A percentile compares a stretch with the other conserved stretches of the same genome.
Evolutionary conservation across 2,888 invertebrate species (phyloP).

Genomic region (Erebia epiphron): DNA sequence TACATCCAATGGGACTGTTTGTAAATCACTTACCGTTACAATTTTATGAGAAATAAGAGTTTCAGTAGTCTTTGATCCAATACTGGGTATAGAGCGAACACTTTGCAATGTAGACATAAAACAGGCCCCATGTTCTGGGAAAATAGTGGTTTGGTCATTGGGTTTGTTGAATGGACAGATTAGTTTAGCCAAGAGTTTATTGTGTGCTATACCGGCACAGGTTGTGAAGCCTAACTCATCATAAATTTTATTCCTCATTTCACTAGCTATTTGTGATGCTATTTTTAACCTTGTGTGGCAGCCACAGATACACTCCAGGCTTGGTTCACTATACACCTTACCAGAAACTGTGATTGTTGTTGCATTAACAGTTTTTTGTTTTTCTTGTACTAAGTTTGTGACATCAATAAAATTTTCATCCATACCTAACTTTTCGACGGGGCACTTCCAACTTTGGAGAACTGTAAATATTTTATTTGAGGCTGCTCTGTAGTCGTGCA

Average conservation of each 20-base stretch:
- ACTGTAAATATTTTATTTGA: slow-evolving; percentile 89
- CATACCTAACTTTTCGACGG: slow-evolving; percentile 91
- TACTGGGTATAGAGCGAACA: slow-evolving; percentile 87
- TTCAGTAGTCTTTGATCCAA: slow-evolving; percentile 88
- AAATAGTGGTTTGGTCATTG: slow-evolving; percentile 91
- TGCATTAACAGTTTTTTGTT: slow-evolving; percentile 65
- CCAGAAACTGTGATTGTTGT: slow-evolving; percentile 73
- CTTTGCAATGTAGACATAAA: slow-evolving; percentile 86
- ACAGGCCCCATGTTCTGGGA: slow-evolving; percentile 85
- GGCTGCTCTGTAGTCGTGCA: slow-evolving; percentile 90
- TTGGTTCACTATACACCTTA: slow-evolving; percentile 81
- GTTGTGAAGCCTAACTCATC: slow-evolving; percentile 88
- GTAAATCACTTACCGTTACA: slow-evolving; percentile 86
- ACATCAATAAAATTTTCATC: slow-evolving; percentile 94
- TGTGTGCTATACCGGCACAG: slow-evolving; percentile 92
- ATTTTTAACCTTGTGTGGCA: slow-evolving; percentile 87
- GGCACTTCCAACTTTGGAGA: slow-evolving; percentile 87
- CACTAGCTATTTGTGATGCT: slow-evolving; percentile 89
- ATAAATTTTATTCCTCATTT: slow-evolving; percentile 87
- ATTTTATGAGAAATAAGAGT: slow-evolving; percentile 86
- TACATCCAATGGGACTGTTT: slow-evolving; percentile 82
- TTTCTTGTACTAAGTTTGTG: slow-evolving; percentile 84
- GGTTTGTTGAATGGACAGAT: slow-evolving; percentile 89
- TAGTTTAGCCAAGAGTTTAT: slow-evolving; percentile 92
- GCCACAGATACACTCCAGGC: slow-evolving; percentile 87